Evolutionary conservation across 2,888 invertebrate genomes (phyloP), one percentile per base, ranked within the genome.

Genomic region (Melangyna quadrimaculata): DNA sequence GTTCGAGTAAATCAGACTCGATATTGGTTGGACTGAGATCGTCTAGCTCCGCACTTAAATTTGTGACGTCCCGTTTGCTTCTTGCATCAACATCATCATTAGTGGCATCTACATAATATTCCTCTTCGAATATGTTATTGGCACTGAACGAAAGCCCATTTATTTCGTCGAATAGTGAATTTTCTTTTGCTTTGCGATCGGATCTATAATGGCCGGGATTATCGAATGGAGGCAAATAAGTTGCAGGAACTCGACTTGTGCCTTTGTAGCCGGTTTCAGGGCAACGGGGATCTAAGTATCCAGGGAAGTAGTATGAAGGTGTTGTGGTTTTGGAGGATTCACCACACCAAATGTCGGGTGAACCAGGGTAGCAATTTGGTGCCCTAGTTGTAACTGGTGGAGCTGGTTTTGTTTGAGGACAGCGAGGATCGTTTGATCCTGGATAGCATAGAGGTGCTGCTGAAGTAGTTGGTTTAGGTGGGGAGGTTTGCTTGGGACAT

Each of bases 201-300:
- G 89, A 89, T 53, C 90, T 86, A 72, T 90, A 90, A 35, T 81
- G 88, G 1, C 89, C 89, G 1, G 90, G 89, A 24, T 89, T 73
- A 40, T 88, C 88, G 8, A 91, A 65, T 1, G 91, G 91, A 2
- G 91, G 91, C 35, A 91, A 87, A 72, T 91, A 91, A 0, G 91
- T 90, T 14, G 90, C 89, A 3, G 91, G 91, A 63, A 91, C 88
- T 4, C 88, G 88, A 53, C 90, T 90, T 12, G 90, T 89, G 0
- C 90, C 91, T 57, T 81, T 88, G 72, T 91, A 90, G 0, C 89
- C 88, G 1, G 86, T 87, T 29, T 89, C 88, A 6, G 89, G 89
- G 17, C 90, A 90, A 27, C 92, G 88, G 0, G 92, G 91, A 88
- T 93, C 93, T n/a, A 88, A 89, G 40, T 90, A 88, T 14, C 92